Evolutionary conservation across 37 sponge, comb jelly and placozoan genomes (phyloP).

Genomic region (Dysidea cf. avara): DNA sequence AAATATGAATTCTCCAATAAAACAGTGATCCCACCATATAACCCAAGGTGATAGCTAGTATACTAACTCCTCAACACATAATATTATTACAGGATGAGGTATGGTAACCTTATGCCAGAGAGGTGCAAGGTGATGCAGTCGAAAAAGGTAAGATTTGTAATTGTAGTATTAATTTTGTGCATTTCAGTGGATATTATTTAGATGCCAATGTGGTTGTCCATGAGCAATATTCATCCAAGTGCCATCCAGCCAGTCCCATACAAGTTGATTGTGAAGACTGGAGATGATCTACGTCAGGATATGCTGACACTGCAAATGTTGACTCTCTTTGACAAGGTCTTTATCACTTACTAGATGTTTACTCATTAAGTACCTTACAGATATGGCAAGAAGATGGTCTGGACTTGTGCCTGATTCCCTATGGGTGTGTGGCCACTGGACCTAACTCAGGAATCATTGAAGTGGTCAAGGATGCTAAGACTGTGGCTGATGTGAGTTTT

Average conservation of each 20-base stretch:
- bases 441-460: slow-evolving; percentile 83
- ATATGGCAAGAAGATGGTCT: slow-evolving; percentile 78
- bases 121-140: slow-evolving; percentile 68
- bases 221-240: slow-evolving; percentile 41
- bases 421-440: slow-evolving; percentile 86
- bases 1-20: no score
- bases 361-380: no score
- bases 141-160: slow-evolving; percentile 27
- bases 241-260: slow-evolving; percentile 12
- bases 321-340: slow-evolving; percentile 53
- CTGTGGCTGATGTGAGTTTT: slow-evolving; percentile 48
- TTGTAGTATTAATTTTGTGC: not conserved
- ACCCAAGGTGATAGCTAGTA: no score
- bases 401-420: slow-evolving; percentile 74
- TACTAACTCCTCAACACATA: no score
- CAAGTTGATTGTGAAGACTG: slow-evolving; percentile 57
- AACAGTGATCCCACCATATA: no score
- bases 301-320: slow-evolving; percentile 66
- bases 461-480: slow-evolving; percentile 71
- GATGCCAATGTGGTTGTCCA: slow-evolving; percentile 64
- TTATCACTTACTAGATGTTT: no score
- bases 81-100: no score
- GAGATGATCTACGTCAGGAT: slow-evolving; percentile 70
- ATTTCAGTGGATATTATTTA: no score
- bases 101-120: slow-evolving; percentile 30